A percentile compares a stretch with the other conserved stretches of the same genome.
phyloP scores from a whole-genome alignment of 2,797 vertebrate genomes.

The Micromesistius poutassou region DNA sequence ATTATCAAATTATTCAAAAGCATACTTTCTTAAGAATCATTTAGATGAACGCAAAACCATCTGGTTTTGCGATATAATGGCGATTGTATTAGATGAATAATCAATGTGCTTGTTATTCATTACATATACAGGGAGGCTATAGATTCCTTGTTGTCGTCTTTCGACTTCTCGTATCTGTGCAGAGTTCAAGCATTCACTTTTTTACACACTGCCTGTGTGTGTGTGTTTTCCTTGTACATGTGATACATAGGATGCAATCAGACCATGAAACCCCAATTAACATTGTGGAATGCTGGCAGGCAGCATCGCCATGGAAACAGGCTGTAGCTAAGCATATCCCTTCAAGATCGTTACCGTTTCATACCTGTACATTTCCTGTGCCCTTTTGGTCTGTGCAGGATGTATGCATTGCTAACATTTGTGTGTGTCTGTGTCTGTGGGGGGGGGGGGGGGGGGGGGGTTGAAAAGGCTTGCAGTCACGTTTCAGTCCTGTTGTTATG shows the following conservation, averaged over 20 bases:
- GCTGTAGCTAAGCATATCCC: slow-evolving; percentile 49
- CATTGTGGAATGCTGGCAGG: slow-evolving; percentile 44
- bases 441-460: too few relatives aligned
- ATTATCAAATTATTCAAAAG: neutral
- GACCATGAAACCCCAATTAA: slow-evolving; percentile 50
- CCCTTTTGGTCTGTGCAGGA: slow-evolving; percentile 11
- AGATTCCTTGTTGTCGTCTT: neutral
- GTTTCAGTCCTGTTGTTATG: neutral
- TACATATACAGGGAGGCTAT: neutral
- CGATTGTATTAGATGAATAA: neutral
- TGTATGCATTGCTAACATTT: slow-evolving; percentile 5
- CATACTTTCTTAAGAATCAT: neutral
- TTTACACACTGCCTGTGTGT: neutral
- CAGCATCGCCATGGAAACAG: slow-evolving; percentile 71
- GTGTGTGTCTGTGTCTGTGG: neutral
- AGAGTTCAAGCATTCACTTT: neutral
- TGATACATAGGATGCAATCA: slow-evolving; percentile 43
- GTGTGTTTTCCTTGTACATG: slow-evolving; percentile 18
- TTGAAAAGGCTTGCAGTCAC: neutral
- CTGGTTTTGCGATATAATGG: neutral
- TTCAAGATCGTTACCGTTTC: slow-evolving; percentile 42
- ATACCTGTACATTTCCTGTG: slow-evolving; percentile 42
- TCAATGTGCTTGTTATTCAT: neutral
- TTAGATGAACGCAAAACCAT: neutral
- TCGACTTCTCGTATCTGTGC: neutral